Base-by-base conservation (phyloP, 64 coral and sea anemone species). In the Porites lutea region DNA sequence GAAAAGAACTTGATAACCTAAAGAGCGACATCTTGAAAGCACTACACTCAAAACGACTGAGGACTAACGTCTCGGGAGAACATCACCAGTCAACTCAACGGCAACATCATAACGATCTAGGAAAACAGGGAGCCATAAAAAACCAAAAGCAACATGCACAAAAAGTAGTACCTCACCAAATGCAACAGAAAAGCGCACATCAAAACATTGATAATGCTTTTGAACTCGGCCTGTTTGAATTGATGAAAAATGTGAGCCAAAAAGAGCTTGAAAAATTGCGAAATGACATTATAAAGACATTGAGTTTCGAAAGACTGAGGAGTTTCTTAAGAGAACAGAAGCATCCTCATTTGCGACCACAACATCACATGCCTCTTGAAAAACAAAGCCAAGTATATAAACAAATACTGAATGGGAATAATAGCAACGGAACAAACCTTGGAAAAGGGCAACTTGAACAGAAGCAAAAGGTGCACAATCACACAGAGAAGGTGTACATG, bases 1-100 rank as follows among this genome's bases (percentile, higher is more conserved):
- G 59, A 3, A 20, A n/a, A 52, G 63, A 84, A 13, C 81, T 84
- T 84, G 48, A 68, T 49, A 68, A 84, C 46, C 49, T 84, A 63
- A 19, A 68, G 64, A 48, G 12, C 8, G 63, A 84, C 19, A 84
- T 84, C 18, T 11, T 84, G 10, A 69, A 69, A 9, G 63, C 45
- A 18, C n/a, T 70, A 47, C 16, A 14, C 12, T 52, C 46, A 11
- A 43, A 48, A 3, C 60, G 15, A 47, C 18, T 50, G 22, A 47
- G 7, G 43, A 83, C 64, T 57, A 4, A 37, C 62, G 15, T 82
- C 8, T 16, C 58, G 8, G 6, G 44, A 43, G 8, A 27, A 23
- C 68, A 71, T 27, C 0, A 37, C 27, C 27, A 37, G 27, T 0
- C 27, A 37, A 37, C 27, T 37, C 27, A 37, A 37, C 27, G 27